Evolutionary conservation across 1,140 invertebrate species (phyloP).

Genomic region (Nephila pilipes): DNA sequence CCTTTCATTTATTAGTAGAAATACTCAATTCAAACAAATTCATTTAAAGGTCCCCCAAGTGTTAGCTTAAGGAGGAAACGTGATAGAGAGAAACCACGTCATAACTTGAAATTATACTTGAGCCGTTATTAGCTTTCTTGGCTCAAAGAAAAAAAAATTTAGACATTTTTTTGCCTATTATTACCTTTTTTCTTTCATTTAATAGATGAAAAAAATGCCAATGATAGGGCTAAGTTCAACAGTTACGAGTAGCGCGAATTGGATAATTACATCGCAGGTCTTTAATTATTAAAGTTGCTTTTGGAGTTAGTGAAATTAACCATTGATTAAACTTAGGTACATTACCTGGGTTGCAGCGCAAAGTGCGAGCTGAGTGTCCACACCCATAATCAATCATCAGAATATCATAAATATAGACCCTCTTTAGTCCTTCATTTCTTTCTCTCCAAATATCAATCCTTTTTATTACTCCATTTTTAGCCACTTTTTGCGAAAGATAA

Average conservation of each 20-base stretch:
- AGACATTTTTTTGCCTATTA: background rate
- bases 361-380: constrained; percentile 16
- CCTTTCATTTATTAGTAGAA: no score
- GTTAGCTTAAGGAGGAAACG: no score
- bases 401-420: constrained; percentile 32
- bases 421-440: background rate
- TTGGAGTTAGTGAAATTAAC: constrained; percentile 49
- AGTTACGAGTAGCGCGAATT: background rate
- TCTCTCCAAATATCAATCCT: background rate
- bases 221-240: background rate
- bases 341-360: background rate
- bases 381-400: constrained; percentile 49
- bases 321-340: constrained; percentile 49
- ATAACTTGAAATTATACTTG: no score
- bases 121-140: no score
- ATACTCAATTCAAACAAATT: no score
- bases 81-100: no score
- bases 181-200: background rate
- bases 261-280: constrained; percentile 1
- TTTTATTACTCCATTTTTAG: constrained; percentile 36
- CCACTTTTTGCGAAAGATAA: background rate
- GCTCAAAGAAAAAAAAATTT: background rate
- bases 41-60: no score
- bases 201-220: background rate
- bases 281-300: constrained; percentile 33